These are phyloP conservation scores for Scartelaos histophorus DNA, from an alignment of 2,113 vertebrate genomes.

Conservation along the genomic window DNA sequence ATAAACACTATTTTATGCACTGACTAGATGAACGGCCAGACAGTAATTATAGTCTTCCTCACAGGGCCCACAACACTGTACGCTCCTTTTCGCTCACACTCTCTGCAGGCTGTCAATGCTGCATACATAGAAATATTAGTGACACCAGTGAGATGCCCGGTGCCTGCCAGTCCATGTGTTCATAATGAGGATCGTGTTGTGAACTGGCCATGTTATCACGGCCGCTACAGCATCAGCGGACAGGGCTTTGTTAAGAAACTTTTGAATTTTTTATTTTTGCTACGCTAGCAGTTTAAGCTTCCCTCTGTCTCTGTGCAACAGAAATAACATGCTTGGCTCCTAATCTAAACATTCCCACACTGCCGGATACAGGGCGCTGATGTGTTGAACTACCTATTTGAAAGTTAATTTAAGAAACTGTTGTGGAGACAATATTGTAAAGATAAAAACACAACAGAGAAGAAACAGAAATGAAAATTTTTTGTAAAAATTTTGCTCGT, in stretches of 20 bases:
- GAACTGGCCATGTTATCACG: slow-evolving; percentile 60
- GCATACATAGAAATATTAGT: slow-evolving; percentile 70
- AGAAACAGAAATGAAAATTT: too few relatives aligned
- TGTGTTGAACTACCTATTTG: slow-evolving; percentile 10
- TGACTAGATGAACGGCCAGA: slow-evolving; percentile 80
- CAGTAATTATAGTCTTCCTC: slow-evolving; percentile 81
- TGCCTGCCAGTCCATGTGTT: slow-evolving; percentile 55
- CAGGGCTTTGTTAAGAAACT: slow-evolving; percentile 62
- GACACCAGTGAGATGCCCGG: slow-evolving; percentile 50
- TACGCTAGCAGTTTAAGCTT: slow-evolving; percentile 64
- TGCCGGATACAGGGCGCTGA: slow-evolving; percentile 75
- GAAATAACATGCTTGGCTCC: slow-evolving; percentile 95
- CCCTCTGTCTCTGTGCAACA: slow-evolving; percentile 73
- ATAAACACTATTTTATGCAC: slow-evolving; percentile 84
- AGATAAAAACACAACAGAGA: slow-evolving; percentile 17
- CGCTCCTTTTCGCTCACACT: slow-evolving; percentile 65
- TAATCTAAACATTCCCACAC: slow-evolving; percentile 98
- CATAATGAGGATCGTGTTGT: slow-evolving; percentile 63
- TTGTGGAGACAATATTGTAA: background rate
- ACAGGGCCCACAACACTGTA: slow-evolving; percentile 67
- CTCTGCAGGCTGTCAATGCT: slow-evolving; percentile 73
- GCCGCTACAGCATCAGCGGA: slow-evolving; percentile 53
- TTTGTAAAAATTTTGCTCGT: too few relatives aligned
- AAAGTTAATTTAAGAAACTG: slow-evolving; percentile 27
- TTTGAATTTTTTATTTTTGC: slow-evolving; percentile 64